Conservation (phyloP, 2,113 vertebrate genomes). For the Prietella phreatophila region DNA sequence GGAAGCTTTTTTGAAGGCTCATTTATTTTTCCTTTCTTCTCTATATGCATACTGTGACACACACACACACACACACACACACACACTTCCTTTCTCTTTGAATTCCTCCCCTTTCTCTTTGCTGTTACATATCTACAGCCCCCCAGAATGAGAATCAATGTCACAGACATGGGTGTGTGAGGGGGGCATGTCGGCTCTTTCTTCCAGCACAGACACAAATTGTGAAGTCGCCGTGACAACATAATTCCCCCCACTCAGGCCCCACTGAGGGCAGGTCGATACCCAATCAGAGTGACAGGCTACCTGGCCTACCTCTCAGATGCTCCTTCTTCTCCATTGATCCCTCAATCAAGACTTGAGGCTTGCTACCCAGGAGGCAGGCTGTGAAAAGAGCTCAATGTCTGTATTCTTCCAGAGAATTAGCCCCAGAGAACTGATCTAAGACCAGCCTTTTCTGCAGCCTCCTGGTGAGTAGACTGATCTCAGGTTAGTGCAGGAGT, state of each 20-base stretch:
- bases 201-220: constrained; percentile 71
- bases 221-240: constrained; percentile 80
- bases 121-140: constrained; percentile 56
- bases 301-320: constrained; percentile 71
- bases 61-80: constrained; percentile 30
- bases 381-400: constrained; percentile 42
- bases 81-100: constrained; percentile 39
- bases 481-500: constrained; percentile 7
- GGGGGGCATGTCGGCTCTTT: constrained; percentile 58
- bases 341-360: constrained; percentile 72
- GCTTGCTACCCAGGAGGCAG: constrained; percentile 59
- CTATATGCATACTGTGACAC: background rate
- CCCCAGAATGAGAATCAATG: constrained; percentile 68
- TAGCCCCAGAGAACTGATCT: constrained; percentile 37
- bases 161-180: constrained; percentile 58
- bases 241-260: constrained; percentile 81
- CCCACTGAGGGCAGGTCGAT: constrained; percentile 77
- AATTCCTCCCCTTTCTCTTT: constrained; percentile 42
- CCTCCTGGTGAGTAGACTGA: constrained; percentile 24
- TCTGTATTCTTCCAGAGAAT: constrained; percentile 31
- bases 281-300: constrained; percentile 78
- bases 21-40: constrained; percentile 23
- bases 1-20: constrained; percentile 8
- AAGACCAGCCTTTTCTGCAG: constrained; percentile 31
- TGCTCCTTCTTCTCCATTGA: constrained; percentile 75